Conservation (phyloP, 1,140 invertebrate species). For the Drosophila arawakana region DNA sequence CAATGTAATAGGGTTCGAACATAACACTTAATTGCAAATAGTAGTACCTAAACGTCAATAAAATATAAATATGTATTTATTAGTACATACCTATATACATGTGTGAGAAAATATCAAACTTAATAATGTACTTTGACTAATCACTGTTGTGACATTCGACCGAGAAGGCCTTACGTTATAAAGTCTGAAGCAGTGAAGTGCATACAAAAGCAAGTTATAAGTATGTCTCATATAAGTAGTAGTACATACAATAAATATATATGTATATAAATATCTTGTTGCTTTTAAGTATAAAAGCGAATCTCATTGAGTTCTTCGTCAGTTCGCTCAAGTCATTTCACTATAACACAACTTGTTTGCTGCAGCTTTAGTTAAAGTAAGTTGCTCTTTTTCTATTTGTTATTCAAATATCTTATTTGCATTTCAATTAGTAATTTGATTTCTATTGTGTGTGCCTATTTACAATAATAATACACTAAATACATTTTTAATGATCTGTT, state of each 20-base stretch:
- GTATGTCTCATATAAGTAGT: constrained; percentile 17
- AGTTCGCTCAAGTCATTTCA: constrained; percentile 72
- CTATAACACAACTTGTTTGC: constrained; percentile 58
- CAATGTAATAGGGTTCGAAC: constrained; percentile 14
- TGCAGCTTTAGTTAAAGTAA: constrained; percentile 45
- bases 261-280: constrained; percentile 9
- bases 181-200: constrained; percentile 42
- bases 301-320: constrained; percentile 66
- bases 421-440: constrained; percentile 34
- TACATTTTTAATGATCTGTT: constrained; percentile 2
- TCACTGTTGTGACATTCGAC: constrained; percentile 50
- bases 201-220: constrained; percentile 20
- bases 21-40: constrained; percentile 24
- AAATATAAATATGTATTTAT: constrained; percentile 31
- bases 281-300: constrained; percentile 68
- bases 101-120: constrained; percentile 25
- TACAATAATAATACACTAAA: constrained; percentile 15
- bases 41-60: constrained; percentile 11
- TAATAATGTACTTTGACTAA: constrained; percentile 48
- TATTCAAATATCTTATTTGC: constrained; percentile 41
- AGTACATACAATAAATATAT: constrained; percentile 1
- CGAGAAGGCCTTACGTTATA: constrained; percentile 49
- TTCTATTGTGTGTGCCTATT: constrained; percentile 16
- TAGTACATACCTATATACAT: constrained; percentile 39
- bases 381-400: constrained; percentile 20